Evolutionary conservation across 2,113 vertebrate species (phyloP), one percentile per base, ranked within the genome.

Genomic region (Cryptotis parvus): DNA sequence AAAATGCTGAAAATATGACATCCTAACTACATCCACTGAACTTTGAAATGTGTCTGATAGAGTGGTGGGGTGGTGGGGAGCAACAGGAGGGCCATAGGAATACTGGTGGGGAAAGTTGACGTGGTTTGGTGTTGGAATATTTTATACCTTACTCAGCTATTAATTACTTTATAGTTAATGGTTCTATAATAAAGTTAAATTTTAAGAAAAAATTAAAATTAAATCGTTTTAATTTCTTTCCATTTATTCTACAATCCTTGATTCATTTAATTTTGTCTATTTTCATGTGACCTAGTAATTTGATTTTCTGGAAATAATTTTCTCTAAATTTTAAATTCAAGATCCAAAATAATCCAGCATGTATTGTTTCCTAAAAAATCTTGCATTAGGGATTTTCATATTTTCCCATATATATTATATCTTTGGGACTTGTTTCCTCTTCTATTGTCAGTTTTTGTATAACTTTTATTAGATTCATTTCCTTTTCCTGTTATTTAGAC

Each of bases 161-260:
- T 14, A 49, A 49, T 10, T 49, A 49, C 45, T 49, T 6, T 49
- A 12, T 49, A 49, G 14, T 12, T 43, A 68, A 84, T 66, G 45
- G 45, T 49, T 49, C 45, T 49, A 49, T 49, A 49, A 49, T 10
- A 12, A 49, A 9, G 2, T 49, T 12, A 49, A 49, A 49, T 12
- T 49, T 49, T 49, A 49, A 49, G 14, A 49, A 20, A 58, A 58
- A 24, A 24, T 58, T 58, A 58, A 58, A 58, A 24, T 58, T 24
- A 58, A 49, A 75, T 45, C 4, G 41, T 76, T 77, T 77, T 9
- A 35, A 70, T 61, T 43, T 66, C 20, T 75, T 82, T 43, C 3
- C 26, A 91, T 84, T 90, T 75, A 68, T 90, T 83, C 27, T 41
- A 33, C 1, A 66, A 9, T 55, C n/a, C 74, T 41, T 83, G 35